phyloP scores from a whole-genome alignment of 2,888 invertebrate genomes.

The Oscheius sp. region DNA sequence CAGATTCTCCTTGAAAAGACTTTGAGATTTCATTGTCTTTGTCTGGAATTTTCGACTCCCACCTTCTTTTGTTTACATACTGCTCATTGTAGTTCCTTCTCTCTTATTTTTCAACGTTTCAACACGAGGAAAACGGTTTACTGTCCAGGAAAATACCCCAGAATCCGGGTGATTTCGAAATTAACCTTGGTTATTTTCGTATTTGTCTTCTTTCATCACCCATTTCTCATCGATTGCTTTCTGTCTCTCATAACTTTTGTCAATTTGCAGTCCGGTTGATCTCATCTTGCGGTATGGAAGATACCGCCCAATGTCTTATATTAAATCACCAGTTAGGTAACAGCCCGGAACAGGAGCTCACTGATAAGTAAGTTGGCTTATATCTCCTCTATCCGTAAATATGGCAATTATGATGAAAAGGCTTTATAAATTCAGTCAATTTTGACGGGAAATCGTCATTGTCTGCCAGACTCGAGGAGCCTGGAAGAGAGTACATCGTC shows the following conservation, averaged over 20 bases:
- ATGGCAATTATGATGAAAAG: too few relatives aligned
- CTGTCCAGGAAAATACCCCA: not conserved
- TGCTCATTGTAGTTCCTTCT: not conserved
- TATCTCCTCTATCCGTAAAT: not conserved
- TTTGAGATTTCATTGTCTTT: not conserved
- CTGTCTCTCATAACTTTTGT: not conserved
- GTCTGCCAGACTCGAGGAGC: not conserved
- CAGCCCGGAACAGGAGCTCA: constrained; percentile 31
- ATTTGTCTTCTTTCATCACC: not conserved
- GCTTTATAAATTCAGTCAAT: too few relatives aligned
- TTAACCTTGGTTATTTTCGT: not conserved
- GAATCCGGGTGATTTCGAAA: not conserved
- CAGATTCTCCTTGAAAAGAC: too few relatives aligned
- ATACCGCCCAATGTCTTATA: constrained; percentile 33
- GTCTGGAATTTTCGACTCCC: not conserved
- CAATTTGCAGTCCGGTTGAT: constrained; percentile 14
- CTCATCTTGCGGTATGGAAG: constrained; percentile 30
- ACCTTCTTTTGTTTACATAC: not conserved
- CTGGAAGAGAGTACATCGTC: not conserved
- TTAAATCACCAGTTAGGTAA: constrained; percentile 19
- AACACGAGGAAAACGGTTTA: not conserved
- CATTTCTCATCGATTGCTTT: constrained; percentile 4
- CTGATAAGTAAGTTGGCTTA: constrained; percentile 33
- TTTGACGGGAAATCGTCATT: too few relatives aligned
- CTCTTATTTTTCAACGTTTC: not conserved